Conservation (phyloP, 2,113 vertebrate genomes). For the Lontra canadensis region DNA sequence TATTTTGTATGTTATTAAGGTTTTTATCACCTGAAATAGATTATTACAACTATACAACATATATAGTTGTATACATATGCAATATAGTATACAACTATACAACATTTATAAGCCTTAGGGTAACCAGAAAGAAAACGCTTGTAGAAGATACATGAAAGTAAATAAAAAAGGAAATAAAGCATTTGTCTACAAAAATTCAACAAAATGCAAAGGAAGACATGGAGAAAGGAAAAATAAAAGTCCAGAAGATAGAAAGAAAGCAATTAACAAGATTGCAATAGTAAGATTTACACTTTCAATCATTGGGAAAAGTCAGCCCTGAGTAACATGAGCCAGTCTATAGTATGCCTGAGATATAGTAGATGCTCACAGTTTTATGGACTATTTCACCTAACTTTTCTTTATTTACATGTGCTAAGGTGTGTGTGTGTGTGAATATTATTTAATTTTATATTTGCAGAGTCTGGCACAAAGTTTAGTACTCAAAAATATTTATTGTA, state of each 20-base stretch:
- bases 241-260: neutral
- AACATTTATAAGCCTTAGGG: neutral
- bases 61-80: no score
- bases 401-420: neutral
- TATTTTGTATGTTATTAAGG: neutral
- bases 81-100: no score
- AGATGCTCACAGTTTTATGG: neutral
- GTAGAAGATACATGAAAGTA: neutral
- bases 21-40: neutral
- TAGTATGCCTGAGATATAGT: accelerated
- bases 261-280: neutral
- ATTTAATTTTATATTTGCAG: neutral
- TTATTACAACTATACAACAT: neutral
- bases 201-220: neutral
- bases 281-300: neutral
- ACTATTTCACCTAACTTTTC: neutral
- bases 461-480: neutral
- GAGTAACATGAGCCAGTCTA: neutral
- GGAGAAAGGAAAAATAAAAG: neutral
- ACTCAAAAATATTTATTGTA: neutral
- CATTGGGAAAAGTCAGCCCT: neutral
- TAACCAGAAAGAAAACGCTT: neutral
- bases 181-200: neutral
- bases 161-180: neutral
- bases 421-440: neutral